Base-by-base conservation (phyloP, 2,797 vertebrate genomes). In the Aldrovandia affinis region DNA sequence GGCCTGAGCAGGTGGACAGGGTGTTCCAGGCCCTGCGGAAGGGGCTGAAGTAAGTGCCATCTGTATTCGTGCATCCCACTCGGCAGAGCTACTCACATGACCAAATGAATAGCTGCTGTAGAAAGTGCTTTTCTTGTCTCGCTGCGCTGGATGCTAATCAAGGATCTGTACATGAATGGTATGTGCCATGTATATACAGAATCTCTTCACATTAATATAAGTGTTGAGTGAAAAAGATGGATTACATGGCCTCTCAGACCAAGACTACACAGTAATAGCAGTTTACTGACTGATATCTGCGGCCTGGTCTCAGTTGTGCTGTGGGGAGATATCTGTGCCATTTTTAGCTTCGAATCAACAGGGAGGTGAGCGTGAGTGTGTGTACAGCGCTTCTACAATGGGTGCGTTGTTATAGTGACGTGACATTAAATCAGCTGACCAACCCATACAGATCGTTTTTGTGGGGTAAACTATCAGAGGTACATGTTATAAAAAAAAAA, bases 1-100 rank as follows among this genome's bases (percentile, higher is more conserved):
- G 96, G 92, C 97, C 97, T 0, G 96, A 97, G 83, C 95, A 98
- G 88, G 97, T 99, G 86, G 97, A 98, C 94, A 93, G 89, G 87
- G 95, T 98, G 90, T 99, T 97, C 86, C 96, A 96, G 86, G 97
- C 96, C 0, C 92, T 99, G 88, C 95, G 97, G 86, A 97, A 95
- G 93, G 98, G 98, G 88, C 95, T 99, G 82, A 97, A 96, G 98
- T 97, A 95, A 92, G 96, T 81, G n/a, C n/a, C 47, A 3, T 52
- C 36, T 33, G 78, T 92, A 87, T 1, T 88, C 85, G 54, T 25
- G n/a, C n/a, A 0, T 57, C 55, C 55, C 18, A 57, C 55, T 3
- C 55, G 44, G 12, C 68, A 39, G 33, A 36, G 15, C 36, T 39
- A 12, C 70, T 75, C 42, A 25, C 20, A 20, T 20, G 12, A 57